Base-by-base conservation (phyloP, 2,797 vertebrate genomes). In the Lophotriccus pileatus region DNA sequence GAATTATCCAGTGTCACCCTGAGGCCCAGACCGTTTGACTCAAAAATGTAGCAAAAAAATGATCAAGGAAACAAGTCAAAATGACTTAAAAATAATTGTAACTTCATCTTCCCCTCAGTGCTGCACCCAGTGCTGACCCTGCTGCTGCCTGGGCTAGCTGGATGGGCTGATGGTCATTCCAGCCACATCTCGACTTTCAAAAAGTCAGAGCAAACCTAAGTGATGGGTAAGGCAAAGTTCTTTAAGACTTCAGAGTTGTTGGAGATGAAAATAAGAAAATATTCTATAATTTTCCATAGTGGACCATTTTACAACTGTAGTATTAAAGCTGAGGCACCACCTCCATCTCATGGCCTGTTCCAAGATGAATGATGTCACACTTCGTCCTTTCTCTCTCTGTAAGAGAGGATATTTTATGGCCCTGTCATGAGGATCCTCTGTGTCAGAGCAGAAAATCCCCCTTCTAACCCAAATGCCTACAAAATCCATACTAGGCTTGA, bases 401-500 rank as follows among this genome's bases (percentile, higher is more conserved):
- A 85, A 78, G 77, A 94, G 20, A 84, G 14, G 36, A 66, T 39
- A 63, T 70, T 91, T 66, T 63, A 84, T 80, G 52, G 34, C 58
- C 80, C 59, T 90, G 46, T 60, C 66, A 68, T 68, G 62, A 22
- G 52, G 25, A 81, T 91, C 46, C 47, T 74, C 83, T 85, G 47
- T 94, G 84, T 34, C 75, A 87, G 56, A 87, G 74, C 37, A 95
- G 75, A 93, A 96, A 93, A 92, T 93, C n/a, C 28, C 34, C 32
- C n/a, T 90, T 94, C 95, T 86, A 94, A 91, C 66, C 59, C 39
- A 32, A 49, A 79, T 86, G 53, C 20, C 63, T 89, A 23, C 70
- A 89, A 89, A 91, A 84, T 52, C 60, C 5, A 0, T 52, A 27
- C 62, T 66, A 53, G 63, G 21, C 53, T 94, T 94, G 84, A 91